These are phyloP conservation scores for Marcusenius ussheri DNA, from an alignment of 2,113 vertebrate species.

Conservation along the genomic window DNA sequence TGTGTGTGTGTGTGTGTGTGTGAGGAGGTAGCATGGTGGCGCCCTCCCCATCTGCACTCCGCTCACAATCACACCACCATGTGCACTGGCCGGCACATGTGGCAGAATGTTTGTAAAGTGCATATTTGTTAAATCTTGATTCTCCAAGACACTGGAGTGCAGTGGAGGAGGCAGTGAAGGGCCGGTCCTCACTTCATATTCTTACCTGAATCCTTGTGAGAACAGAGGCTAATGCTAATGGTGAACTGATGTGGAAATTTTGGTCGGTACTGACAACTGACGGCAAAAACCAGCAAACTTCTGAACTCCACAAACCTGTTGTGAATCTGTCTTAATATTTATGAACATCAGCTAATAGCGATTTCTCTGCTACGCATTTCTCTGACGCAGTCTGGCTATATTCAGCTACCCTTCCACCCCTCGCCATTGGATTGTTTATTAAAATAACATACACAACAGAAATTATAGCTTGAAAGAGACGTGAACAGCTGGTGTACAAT, in stretches of 20 bases:
- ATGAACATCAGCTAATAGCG: not conserved
- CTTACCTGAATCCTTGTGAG: not conserved
- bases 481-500: not conserved
- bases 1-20: not conserved
- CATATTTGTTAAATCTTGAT: not conserved
- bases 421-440: not conserved
- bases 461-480: not conserved
- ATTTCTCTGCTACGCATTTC: not conserved
- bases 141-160: not conserved
- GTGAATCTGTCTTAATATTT: not conserved
- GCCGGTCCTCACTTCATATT: not conserved
- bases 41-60: not conserved
- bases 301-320: not conserved
- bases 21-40: not conserved
- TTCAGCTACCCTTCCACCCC: not conserved
- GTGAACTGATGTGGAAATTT: not conserved
- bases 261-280: not conserved
- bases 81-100: not conserved
- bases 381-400: not conserved
- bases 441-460: not conserved
- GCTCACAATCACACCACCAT: not conserved
- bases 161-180: not conserved
- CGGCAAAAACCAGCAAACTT: not conserved
- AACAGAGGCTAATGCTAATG: not conserved
- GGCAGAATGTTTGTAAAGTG: not conserved